Evolutionary conservation across 2,888 invertebrate species (phyloP).

Genomic region (Vanessa cardui): DNA sequence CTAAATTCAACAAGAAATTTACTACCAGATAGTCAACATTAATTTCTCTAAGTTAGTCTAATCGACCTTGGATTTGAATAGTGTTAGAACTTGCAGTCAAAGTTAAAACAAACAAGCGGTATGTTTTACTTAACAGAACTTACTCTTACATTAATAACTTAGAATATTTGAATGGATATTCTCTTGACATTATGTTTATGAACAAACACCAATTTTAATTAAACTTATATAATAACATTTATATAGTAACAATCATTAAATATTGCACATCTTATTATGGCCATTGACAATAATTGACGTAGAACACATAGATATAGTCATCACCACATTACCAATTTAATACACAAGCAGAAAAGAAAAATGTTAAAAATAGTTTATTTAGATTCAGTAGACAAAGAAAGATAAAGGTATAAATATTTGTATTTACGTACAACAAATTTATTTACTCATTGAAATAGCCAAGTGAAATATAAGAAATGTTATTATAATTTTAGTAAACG

Average conservation of each 20-base stretch:
- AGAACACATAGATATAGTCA: constrained; percentile 1
- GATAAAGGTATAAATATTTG: not conserved
- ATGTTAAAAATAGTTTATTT: not conserved
- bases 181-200: not conserved
- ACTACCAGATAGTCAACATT: too few species aligned
- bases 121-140: too few species aligned
- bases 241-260: constrained; percentile 17
- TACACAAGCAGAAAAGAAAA: not conserved
- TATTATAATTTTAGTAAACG: too few species aligned
- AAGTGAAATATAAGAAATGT: too few species aligned
- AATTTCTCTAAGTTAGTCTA: too few species aligned
- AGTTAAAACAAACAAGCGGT: too few species aligned
- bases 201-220: not conserved
- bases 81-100: too few species aligned
- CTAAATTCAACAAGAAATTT: too few species aligned
- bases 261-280: constrained; percentile 34
- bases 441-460: too few species aligned
- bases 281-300: constrained; percentile 36
- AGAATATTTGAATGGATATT: not conserved
- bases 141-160: not conserved
- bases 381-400: not conserved
- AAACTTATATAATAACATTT: constrained; percentile 20
- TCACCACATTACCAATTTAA: constrained; percentile 5
- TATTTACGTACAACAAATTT: too few species aligned
- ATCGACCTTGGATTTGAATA: too few species aligned